Evolutionary conservation across 2,797 vertebrate genomes (phyloP).

Genomic region (Oreortyx pictus): DNA sequence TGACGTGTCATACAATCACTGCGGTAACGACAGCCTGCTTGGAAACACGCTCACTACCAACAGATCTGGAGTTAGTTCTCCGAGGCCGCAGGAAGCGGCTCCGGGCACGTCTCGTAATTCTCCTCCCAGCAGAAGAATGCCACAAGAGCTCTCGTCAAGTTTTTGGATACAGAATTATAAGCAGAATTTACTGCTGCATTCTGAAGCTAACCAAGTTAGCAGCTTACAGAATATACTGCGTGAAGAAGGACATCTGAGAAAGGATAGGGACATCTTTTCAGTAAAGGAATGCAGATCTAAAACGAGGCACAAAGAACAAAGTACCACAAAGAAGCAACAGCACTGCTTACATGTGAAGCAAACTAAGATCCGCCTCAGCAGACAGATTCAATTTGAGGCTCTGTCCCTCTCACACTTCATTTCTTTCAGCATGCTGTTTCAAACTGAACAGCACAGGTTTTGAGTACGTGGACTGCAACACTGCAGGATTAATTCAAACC

Average conservation of each 20-base stretch:
- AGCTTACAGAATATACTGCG: not conserved
- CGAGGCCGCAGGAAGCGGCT: not conserved
- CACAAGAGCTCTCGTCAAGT: accelerated
- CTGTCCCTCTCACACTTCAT: not conserved
- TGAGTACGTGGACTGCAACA: not conserved
- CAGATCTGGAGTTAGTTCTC: not conserved
- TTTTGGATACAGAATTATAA: not conserved
- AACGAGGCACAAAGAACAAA: not conserved
- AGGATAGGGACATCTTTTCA: not conserved
- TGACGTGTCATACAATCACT: not conserved
- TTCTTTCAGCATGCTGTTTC: not conserved
- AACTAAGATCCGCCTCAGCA: not conserved
- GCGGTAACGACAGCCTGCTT: not conserved
- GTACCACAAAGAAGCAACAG: not conserved
- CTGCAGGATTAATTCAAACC: not conserved
- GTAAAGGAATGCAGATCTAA: not conserved
- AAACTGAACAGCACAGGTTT: not conserved
- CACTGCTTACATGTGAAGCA: not conserved
- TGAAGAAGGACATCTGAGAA: not conserved
- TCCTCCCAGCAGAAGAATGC: not conserved
- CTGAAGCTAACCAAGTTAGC: not conserved
- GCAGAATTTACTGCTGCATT: not conserved
- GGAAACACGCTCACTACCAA: not conserved
- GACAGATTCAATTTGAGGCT: not conserved
- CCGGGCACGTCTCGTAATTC: not conserved